phyloP scores from a whole-genome alignment of 2,797 vertebrate species.

The Ficedula albicollis region DNA sequence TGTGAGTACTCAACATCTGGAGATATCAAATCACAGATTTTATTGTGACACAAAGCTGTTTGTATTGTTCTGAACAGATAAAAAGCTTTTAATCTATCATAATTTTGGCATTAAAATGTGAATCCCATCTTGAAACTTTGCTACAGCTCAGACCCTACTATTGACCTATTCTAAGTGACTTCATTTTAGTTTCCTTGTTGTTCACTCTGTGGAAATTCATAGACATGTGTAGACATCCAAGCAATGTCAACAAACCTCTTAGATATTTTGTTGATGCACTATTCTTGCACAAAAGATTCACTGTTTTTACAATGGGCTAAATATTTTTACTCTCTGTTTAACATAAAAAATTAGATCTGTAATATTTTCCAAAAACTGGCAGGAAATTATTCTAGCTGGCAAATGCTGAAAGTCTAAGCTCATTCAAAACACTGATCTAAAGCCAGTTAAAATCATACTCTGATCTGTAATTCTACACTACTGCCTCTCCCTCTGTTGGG shows the following conservation, averaged over 20 bases:
- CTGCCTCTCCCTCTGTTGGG: neutral
- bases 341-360: neutral
- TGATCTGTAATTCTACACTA: neutral
- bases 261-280: neutral
- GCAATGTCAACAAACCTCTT: neutral
- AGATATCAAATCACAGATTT: neutral
- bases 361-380: neutral
- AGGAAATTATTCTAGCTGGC: neutral
- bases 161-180: neutral
- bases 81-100: neutral
- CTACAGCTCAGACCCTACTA: neutral
- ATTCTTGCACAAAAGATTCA: neutral
- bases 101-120: neutral
- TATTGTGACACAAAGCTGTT: neutral
- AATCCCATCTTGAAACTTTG: neutral
- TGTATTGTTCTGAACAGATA: neutral
- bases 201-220: neutral
- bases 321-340: neutral
- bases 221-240: neutral
- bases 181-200: neutral
- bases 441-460: neutral
- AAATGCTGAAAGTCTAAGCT: neutral
- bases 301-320: neutral
- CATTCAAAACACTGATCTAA: neutral
- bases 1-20: neutral